Percentiles rank a stretch among this genome's conserved stretches.
phyloP scores from a whole-genome alignment of 2,797 vertebrate species.

The Semaprochilodus insignis region DNA sequence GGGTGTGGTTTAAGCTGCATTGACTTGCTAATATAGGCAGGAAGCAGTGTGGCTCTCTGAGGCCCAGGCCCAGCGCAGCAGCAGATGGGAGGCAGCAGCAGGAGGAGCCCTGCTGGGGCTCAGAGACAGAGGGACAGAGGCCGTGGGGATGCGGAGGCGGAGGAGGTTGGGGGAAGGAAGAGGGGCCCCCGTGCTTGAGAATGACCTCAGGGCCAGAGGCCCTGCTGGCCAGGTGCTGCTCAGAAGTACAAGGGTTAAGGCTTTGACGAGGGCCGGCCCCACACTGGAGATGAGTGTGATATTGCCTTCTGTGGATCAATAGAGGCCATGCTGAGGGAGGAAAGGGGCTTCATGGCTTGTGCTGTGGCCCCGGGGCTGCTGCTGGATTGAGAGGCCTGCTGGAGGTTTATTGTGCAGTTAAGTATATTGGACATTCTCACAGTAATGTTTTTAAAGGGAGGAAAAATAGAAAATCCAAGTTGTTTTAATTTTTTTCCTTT shows the following conservation, averaged over 20 bases:
- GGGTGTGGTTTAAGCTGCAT: slow-evolving; percentile 46
- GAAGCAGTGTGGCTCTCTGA: slow-evolving; percentile 46
- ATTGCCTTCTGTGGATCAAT: slow-evolving; percentile 56
- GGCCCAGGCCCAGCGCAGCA: slow-evolving; percentile 47
- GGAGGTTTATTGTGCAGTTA: slow-evolving; percentile 56
- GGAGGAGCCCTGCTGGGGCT: slow-evolving; percentile 55
- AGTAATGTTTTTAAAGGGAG: slow-evolving; percentile 27
- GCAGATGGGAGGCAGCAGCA: slow-evolving; percentile 63
- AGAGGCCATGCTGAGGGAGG: slow-evolving; percentile 55
- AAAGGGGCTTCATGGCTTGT: slow-evolving; percentile 48
- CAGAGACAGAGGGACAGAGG: slow-evolving; percentile 42
- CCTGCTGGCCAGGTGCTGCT: slow-evolving; percentile 57
- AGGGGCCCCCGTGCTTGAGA: slow-evolving; percentile 44
- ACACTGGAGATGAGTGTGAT: slow-evolving; percentile 54
- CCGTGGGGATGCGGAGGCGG: slow-evolving; percentile 39
- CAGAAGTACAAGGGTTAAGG: slow-evolving; percentile 47
- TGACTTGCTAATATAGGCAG: slow-evolving; percentile 66
- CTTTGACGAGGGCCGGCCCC: slow-evolving; percentile 51
- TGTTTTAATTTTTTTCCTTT: not conserved
- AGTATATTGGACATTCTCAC: slow-evolving; percentile 47
- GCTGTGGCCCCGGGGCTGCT: slow-evolving; percentile 49
- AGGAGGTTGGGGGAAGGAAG: slow-evolving; percentile 35
- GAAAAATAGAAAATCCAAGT: not conserved
- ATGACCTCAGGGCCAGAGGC: slow-evolving; percentile 57
- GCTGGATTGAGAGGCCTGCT: slow-evolving; percentile 37